Percentiles rank a stretch among this genome's conserved stretches.
phyloP scores from a whole-genome alignment of 2,888 invertebrate species.

The Agrochola circellaris region DNA sequence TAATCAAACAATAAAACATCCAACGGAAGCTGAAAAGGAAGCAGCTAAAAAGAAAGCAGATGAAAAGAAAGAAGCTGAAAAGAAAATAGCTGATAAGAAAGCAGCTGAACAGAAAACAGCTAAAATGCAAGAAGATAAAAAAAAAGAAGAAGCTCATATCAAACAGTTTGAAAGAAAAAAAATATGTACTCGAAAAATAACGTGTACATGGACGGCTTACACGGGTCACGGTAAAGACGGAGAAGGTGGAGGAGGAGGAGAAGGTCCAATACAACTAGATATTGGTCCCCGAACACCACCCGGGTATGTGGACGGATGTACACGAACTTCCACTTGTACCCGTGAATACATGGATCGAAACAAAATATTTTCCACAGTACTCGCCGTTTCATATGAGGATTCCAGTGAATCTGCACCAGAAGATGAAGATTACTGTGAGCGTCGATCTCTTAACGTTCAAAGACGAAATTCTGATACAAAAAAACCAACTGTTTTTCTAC shows the following conservation, averaged over 20 bases:
- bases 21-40: no score
- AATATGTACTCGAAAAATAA: constrained; percentile 84
- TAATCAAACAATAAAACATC: no score
- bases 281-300: constrained; percentile 81
- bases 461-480: constrained; percentile 72
- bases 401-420: constrained; percentile 45
- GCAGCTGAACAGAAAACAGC: no score
- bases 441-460: constrained; percentile 78
- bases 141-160: no score
- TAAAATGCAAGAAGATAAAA: no score
- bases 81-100: no score
- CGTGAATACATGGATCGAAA: constrained; percentile 83
- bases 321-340: constrained; percentile 86
- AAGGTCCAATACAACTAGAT: constrained; percentile 56
- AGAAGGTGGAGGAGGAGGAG: constrained; percentile 51
- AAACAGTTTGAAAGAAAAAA: constrained; percentile 76
- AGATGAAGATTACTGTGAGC: constrained; percentile 87
- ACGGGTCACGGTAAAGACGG: constrained; percentile 71
- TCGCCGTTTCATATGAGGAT: constrained; percentile 27
- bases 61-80: no score
- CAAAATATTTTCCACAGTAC: constrained; percentile 71
- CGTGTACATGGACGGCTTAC: constrained; percentile 86
- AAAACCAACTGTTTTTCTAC: not conserved
- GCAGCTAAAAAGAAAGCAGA: no score
- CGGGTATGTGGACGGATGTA: constrained; percentile 86